Evolutionary conservation across 2,888 invertebrate genomes (phyloP).

Genomic region (Eubasilissa splendida): DNA sequence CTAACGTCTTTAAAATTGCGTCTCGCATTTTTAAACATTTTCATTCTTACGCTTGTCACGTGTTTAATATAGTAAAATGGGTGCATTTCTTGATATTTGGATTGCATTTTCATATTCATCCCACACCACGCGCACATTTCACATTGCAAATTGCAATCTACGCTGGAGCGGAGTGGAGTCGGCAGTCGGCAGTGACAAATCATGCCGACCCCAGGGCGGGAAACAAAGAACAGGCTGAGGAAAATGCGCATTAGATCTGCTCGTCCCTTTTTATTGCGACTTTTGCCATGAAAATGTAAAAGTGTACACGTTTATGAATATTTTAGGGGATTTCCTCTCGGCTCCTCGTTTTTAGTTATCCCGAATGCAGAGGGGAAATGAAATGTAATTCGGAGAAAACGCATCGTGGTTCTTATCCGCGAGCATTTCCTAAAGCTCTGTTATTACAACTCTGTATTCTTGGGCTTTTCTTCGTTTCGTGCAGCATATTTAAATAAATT

Average conservation of each 20-base stretch:
- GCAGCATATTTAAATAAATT: no score
- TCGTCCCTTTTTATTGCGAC: conserved; percentile 51
- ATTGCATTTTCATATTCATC: conserved; percentile 43
- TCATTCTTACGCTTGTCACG: conserved; percentile 19
- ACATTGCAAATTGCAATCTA: conserved; percentile 53
- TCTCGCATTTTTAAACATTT: conserved; percentile 15
- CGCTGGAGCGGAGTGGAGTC: background rate
- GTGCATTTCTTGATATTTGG: background rate
- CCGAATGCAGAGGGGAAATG: conserved; percentile 43
- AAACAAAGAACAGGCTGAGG: background rate
- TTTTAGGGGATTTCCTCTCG: conserved; percentile 49
- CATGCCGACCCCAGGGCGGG: conserved; percentile 34
- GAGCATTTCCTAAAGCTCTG: conserved; percentile 18
- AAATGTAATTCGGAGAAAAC: conserved; percentile 52
- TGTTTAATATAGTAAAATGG: conserved; percentile 25
- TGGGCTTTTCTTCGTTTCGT: background rate
- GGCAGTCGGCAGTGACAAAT: conserved; percentile 48
- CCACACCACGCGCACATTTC: conserved; percentile 34
- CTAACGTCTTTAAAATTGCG: background rate
- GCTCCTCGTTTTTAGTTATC: conserved; percentile 50
- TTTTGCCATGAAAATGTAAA: conserved; percentile 30
- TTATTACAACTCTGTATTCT: conserved; percentile 5
- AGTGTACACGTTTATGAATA: conserved; percentile 50
- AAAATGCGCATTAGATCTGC: conserved; percentile 32
- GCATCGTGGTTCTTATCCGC: conserved; percentile 46